Evolutionary conservation across 2,113 vertebrate species (phyloP).

Genomic region (Tyto alba): DNA sequence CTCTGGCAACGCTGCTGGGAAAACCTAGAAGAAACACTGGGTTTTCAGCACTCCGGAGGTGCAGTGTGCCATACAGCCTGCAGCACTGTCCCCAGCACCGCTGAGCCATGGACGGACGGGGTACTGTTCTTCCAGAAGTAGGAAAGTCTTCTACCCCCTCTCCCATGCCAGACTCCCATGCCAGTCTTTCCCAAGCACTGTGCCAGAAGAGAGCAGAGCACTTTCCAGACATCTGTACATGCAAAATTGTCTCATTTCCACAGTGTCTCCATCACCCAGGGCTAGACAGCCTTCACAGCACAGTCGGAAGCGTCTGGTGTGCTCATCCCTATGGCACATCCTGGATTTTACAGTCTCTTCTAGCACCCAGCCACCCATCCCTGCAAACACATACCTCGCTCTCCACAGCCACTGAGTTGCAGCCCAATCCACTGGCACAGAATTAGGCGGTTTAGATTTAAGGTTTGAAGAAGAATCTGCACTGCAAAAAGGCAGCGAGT

Average conservation of each 20-base stretch:
- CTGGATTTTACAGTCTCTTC: neutral
- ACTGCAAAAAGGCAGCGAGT: neutral
- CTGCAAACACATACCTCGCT: neutral
- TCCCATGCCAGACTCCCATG: rapidly evolving
- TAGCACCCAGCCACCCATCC: neutral
- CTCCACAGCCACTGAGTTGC: neutral
- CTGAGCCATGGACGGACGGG: neutral
- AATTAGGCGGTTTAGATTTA: rapidly evolving
- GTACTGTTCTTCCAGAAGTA: neutral
- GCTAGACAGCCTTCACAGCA: neutral
- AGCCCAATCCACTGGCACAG: neutral
- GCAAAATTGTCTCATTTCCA: neutral
- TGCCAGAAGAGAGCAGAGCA: neutral
- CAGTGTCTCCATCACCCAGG: neutral
- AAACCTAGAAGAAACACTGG: neutral
- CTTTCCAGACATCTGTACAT: neutral
- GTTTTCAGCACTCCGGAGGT: neutral
- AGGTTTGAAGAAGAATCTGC: neutral
- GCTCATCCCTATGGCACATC: neutral
- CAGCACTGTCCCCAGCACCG: neutral
- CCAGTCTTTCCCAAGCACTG: neutral
- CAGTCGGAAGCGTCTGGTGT: neutral
- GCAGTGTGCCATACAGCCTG: neutral
- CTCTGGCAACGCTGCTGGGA: neutral
- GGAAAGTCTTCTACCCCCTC: neutral